Base-by-base conservation (phyloP, 2,113 vertebrate genomes). In the Alligator sinensis region DNA sequence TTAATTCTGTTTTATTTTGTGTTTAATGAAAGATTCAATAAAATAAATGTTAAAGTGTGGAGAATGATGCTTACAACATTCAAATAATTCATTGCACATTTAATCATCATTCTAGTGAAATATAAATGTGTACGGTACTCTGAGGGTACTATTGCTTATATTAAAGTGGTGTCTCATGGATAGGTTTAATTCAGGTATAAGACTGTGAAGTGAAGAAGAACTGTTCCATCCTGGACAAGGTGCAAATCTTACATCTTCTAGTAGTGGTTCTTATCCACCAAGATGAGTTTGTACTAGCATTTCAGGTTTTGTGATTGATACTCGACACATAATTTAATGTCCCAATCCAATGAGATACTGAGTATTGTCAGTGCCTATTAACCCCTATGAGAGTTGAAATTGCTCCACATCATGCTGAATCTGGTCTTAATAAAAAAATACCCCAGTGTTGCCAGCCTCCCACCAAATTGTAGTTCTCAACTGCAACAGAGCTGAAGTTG, bases 1-100 rank as follows among this genome's bases (percentile, higher is more conserved):
- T 30, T 28, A n/a, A 82, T 85, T 95, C n/a, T 77, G 3, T 74
- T 93, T 70, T 6, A 54, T 81, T 74, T 81, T 62, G 9, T 55
- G 12, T 55, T 87, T 93, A 86, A 81, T 34, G 15, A 61, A 94
- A 96, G 63, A n/a, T 87, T 92, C 86, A 87, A 55, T 8, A 84
- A 93, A 94, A 77, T 24, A 84, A 55, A 76, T 76, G 55, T 72
- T 59, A 91, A 94, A 72, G 58, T 16, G 13, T 11, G 25, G 19
- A 79, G 38, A 77, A 59, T 66, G 15, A 25, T 2, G 14, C 84
- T 30, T 13, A 8, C 24, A 62, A 4, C 74, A 3, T 3, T 14
- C 83, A 79, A 62, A 0, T 1, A 78, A 79, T 84, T 79, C 0
- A 0, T 58, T 83, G 22, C 62, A 91, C 59, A 54, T 75, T 83